phyloP scores from a whole-genome alignment of 2,113 vertebrate species.

The Sporophila hypoxantha region DNA sequence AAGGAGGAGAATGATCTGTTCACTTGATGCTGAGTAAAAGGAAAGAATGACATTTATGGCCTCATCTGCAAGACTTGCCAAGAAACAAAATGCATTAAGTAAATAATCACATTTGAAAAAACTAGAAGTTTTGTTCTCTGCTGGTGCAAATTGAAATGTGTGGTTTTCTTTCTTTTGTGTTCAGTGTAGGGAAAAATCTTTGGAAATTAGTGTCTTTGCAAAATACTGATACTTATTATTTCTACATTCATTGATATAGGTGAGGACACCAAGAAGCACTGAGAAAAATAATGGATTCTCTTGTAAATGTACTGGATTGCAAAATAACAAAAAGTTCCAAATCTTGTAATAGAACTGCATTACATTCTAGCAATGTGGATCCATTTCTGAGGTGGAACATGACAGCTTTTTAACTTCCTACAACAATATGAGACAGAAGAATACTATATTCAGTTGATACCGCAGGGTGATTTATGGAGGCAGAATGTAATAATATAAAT shows the following conservation, averaged over 20 bases:
- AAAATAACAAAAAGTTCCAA: neutral
- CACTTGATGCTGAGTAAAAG: neutral
- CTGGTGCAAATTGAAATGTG: neutral
- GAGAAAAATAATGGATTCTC: neutral
- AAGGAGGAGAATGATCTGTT: neutral
- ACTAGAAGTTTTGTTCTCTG: neutral
- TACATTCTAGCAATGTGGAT: conserved; percentile 27
- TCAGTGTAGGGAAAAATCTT: neutral
- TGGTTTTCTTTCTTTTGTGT: neutral
- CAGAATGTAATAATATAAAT: conserved; percentile 63
- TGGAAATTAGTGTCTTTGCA: neutral
- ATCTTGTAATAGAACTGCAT: conserved; percentile 5
- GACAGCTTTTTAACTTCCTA: conserved; percentile 54
- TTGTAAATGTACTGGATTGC: neutral
- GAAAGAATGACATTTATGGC: neutral
- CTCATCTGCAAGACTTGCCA: neutral
- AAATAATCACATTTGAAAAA: neutral
- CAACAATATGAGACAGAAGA: conserved; percentile 52
- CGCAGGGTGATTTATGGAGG: conserved; percentile 47
- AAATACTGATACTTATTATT: neutral
- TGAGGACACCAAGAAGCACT: neutral
- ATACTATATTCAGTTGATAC: conserved; percentile 42
- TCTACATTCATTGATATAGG: neutral
- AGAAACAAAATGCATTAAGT: neutral
- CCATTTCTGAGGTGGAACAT: conserved; percentile 39